Conservation (phyloP, 2,888 invertebrate genomes). For the Podabrus alpinus region DNA sequence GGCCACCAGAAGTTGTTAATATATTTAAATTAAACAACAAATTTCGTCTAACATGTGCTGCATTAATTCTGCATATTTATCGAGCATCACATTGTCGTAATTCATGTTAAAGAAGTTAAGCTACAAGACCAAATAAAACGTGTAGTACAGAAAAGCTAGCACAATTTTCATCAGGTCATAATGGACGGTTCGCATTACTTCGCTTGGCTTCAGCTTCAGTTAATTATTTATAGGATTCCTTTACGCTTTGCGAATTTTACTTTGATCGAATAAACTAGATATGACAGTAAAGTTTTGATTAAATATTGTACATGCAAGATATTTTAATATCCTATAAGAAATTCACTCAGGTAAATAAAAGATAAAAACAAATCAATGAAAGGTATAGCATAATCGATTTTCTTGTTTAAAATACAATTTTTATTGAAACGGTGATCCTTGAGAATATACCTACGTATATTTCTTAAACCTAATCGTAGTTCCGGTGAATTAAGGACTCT, state of each 20-base stretch:
- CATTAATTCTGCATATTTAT: neutral
- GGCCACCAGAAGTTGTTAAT: neutral
- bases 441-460: neutral
- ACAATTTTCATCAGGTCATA: conserved; percentile 19
- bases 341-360: neutral
- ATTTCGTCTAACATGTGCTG: neutral
- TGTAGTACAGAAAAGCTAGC: conserved; percentile 7
- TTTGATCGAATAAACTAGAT: conserved; percentile 19
- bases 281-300: conserved; percentile 12
- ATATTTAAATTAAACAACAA: neutral
- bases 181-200: conserved; percentile 18
- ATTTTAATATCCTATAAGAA: neutral
- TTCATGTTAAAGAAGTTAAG: conserved; percentile 4
- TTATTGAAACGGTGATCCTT: neutral
- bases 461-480: conserved; percentile 13
- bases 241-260: conserved; percentile 15
- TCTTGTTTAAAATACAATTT: neutral
- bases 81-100: neutral
- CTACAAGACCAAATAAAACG: conserved; percentile 7
- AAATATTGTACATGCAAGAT: conserved; percentile 1
- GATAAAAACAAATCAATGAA: neutral
- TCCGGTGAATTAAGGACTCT: conserved; percentile 17
- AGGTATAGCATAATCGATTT: neutral
- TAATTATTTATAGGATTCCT: conserved; percentile 22
- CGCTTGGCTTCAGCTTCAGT: conserved; percentile 14